Conservation (phyloP, 92 coral and sea anemone genomes). For the Umimayanthus chanpuru region DNA sequence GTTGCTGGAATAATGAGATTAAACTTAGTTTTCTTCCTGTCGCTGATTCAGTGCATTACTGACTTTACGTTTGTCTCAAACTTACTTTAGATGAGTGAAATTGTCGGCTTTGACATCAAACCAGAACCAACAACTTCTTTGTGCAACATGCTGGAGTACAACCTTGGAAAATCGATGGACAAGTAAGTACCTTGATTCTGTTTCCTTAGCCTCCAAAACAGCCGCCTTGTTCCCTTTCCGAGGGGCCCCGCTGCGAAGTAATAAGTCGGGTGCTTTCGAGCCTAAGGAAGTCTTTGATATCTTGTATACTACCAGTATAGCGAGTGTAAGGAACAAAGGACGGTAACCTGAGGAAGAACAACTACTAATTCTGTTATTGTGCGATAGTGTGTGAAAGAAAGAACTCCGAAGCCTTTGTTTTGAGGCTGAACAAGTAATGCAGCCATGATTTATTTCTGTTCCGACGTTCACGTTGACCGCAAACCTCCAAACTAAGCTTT, state of each 20-base stretch:
- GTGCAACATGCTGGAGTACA: slow-evolving; percentile 96
- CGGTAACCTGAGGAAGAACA: too few relatives aligned
- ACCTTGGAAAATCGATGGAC: slow-evolving; percentile 83
- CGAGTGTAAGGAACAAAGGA: too few relatives aligned
- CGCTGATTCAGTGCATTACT: neutral
- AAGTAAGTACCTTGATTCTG: slow-evolving; percentile 57
- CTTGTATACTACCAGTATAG: neutral
- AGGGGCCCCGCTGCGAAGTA: too few relatives aligned
- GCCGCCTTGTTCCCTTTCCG: too few relatives aligned
- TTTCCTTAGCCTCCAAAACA: neutral
- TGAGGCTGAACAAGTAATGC: too few relatives aligned
- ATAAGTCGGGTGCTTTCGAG: neutral
- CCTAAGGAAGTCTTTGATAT: neutral
- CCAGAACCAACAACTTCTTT: slow-evolving; percentile 95
- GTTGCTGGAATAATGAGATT: too few relatives aligned
- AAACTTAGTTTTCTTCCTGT: neutral
- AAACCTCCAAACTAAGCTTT: too few relatives aligned
- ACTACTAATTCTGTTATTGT: too few relatives aligned
- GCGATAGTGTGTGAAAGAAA: too few relatives aligned
- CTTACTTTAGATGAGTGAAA: slow-evolving; percentile 88
- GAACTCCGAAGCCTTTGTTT: too few relatives aligned
- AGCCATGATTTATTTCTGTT: too few relatives aligned
- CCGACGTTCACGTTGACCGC: too few relatives aligned
- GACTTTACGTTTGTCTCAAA: neutral
- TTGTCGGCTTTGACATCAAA: slow-evolving; percentile 93